Base-by-base conservation (phyloP, 2,797 vertebrate species). In the Oreochromis grahami region DNA sequence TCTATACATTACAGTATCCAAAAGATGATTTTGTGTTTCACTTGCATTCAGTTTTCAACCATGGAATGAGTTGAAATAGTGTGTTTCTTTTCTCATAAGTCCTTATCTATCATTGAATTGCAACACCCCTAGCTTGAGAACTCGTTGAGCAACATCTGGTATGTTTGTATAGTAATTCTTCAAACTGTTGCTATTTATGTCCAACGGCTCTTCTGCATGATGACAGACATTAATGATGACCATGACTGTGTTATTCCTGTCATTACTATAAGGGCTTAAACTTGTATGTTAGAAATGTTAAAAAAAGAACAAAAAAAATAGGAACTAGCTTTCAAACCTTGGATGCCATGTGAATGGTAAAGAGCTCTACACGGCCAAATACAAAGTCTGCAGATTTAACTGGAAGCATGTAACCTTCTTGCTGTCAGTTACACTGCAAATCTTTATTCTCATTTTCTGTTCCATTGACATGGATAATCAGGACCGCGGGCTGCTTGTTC, bases 401-500 rank as follows among this genome's bases (percentile, higher is more conserved):
- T 81, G 41, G 55, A 83, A 68, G 55, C 45, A 65, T 19, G 80
- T 81, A 77, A 83, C 68, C 76, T 48, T 74, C 41, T 21, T 80
- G 55, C 83, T 87, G 87, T 92, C 81, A 79, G 80, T 90, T 82
- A 80, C 68, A 90, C 83, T 83, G 80, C 83, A 89, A 88, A 91
- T 89, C 87, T 90, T 45, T 36, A 76, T 87, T 84, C 76, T 89
- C 77, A 88, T 92, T 91, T 91, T 90, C 85, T 83, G 76, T 92
- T 90, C 74, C 87, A 90, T 50, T 92, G 89, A 92, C 88, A 91
- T 86, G 85, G 89, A 90, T 93, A 92, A 94, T 90, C 88, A 87
- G 84, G 85, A 87, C 87, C 8, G 9, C 43, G 63, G 89, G 85
- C 88, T 78, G 87, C 90, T 92, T 91, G 88, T 89, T 89, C 93